Conservation (phyloP, 2,888 invertebrate species). For the Cremastinae sp. region DNA sequence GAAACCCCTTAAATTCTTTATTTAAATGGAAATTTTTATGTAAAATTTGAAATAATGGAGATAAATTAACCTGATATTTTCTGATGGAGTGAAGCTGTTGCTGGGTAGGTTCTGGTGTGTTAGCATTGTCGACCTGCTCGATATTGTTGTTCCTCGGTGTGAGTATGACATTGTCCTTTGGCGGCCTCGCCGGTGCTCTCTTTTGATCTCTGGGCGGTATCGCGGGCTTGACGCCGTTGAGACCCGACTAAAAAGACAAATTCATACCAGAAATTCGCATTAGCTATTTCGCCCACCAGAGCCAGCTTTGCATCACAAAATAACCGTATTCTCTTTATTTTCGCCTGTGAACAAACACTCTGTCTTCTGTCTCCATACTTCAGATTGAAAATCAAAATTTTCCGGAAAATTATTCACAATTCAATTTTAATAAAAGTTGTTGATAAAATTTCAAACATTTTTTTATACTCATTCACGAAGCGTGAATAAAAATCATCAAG, state of each 20-base stretch:
- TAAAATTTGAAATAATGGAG: no score
- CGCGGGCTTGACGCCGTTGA: conserved; percentile 82
- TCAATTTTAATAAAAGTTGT: no score
- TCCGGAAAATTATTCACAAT: no score
- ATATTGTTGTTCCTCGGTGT: conserved; percentile 81
- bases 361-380: no score
- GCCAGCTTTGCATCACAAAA: conserved; percentile 30
- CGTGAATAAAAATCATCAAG: no score
- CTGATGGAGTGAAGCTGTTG: conserved; percentile 95
- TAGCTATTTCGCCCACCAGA: conserved; percentile 57
- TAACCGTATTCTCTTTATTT: conserved; percentile 3
- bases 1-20: no score
- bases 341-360: not conserved
- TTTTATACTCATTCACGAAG: no score
- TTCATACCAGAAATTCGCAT: conserved; percentile 63
- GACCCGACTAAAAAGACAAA: conserved; percentile 76
- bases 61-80: conserved; percentile 94
- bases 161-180: conserved; percentile 85
- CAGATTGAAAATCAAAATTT: no score
- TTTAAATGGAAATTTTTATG: no score
- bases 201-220: conserved; percentile 87
- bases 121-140: conserved; percentile 78
- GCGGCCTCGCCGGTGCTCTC: conserved; percentile 85
- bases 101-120: conserved; percentile 86
- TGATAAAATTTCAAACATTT: no score